A percentile compares a stretch with the other conserved stretches of the same genome.
Conservation (phyloP, 1,140 invertebrate genomes). For the Drosophila auraria region DNA sequence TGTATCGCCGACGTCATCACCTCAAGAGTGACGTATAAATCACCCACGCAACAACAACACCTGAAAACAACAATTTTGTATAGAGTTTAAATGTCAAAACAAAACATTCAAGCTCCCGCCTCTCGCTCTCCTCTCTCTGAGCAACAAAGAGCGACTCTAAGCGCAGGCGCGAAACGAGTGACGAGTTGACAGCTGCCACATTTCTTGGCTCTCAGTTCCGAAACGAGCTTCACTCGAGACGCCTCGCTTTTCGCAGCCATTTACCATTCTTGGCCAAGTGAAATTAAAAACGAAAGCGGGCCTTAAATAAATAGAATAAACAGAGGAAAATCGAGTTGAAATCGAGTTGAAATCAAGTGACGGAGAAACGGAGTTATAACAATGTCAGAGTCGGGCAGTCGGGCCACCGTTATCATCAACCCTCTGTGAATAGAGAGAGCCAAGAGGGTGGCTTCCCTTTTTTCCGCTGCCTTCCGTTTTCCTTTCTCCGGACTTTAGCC, state of each 20-base stretch:
- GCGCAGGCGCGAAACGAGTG: constrained; percentile 30
- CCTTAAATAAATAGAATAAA: constrained; percentile 20
- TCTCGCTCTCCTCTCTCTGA: constrained; percentile 2
- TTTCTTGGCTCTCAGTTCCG: constrained; percentile 55
- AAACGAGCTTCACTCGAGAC: constrained; percentile 53
- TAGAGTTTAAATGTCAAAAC: constrained; percentile 58
- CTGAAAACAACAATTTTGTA: constrained; percentile 18
- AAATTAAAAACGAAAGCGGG: constrained; percentile 42
- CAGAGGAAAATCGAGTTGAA: constrained; percentile 2
- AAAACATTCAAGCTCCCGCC: constrained; percentile 44
- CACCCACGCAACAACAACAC: constrained; percentile 28
- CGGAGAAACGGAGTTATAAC: background rate
- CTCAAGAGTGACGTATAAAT: constrained; percentile 39
- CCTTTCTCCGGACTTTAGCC: constrained; percentile 28
- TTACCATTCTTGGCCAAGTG: constrained; percentile 33
- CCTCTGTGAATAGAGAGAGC: constrained; percentile 26
- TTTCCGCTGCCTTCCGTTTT: constrained; percentile 25
- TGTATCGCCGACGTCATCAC: constrained; percentile 27
- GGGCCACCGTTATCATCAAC: constrained; percentile 22
- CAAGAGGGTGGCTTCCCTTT: constrained; percentile 46
- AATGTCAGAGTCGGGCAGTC: background rate
- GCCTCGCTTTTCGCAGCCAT: constrained; percentile 45
- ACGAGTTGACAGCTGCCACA: constrained; percentile 47
- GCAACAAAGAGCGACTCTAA: background rate
- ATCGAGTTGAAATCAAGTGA: background rate